phyloP scores from a whole-genome alignment of 2,797 vertebrate species.

The Pseudopleuronectes americanus region DNA sequence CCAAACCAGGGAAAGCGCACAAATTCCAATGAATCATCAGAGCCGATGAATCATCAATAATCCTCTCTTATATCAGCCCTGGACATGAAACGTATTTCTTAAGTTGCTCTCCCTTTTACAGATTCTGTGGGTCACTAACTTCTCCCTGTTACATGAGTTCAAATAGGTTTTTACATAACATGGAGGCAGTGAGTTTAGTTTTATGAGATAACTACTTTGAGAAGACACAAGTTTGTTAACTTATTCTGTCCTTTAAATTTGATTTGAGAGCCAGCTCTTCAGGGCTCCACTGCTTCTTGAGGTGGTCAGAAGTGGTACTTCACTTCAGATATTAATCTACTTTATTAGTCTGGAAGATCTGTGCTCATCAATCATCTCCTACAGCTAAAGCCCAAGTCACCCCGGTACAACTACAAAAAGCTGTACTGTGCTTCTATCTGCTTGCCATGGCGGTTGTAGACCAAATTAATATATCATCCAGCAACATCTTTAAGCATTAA shows the following conservation, averaged over 20 bases:
- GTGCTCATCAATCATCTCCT: conserved; percentile 56
- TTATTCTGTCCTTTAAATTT: conserved; percentile 63
- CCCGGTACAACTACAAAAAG: conserved; percentile 25
- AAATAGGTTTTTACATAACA: conserved; percentile 55
- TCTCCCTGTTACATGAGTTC: conserved; percentile 52
- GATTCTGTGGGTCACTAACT: conserved; percentile 43
- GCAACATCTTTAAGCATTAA: conserved; percentile 43
- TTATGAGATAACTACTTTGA: conserved; percentile 51
- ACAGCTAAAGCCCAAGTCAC: conserved; percentile 26
- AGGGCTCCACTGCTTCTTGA: conserved; percentile 33
- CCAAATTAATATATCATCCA: conserved; percentile 53
- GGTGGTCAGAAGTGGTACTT: conserved; percentile 56
- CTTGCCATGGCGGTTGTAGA: conserved; percentile 38
- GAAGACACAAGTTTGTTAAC: conserved; percentile 59
- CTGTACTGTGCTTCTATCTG: conserved; percentile 33
- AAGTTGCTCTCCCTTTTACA: conserved; percentile 49
- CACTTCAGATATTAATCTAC: conserved; percentile 61
- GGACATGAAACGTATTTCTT: conserved; percentile 50
- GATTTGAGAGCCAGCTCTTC: conserved; percentile 56
- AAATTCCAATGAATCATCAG: conserved; percentile 61
- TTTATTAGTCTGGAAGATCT: conserved; percentile 58
- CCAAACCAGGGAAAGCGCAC: conserved; percentile 50
- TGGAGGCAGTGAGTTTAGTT: conserved; percentile 32
- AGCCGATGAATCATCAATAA: conserved; percentile 67
- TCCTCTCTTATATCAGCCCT: conserved; percentile 51